Conservation (phyloP, 2,888 invertebrate genomes). For the Dichetophora obliterata region DNA sequence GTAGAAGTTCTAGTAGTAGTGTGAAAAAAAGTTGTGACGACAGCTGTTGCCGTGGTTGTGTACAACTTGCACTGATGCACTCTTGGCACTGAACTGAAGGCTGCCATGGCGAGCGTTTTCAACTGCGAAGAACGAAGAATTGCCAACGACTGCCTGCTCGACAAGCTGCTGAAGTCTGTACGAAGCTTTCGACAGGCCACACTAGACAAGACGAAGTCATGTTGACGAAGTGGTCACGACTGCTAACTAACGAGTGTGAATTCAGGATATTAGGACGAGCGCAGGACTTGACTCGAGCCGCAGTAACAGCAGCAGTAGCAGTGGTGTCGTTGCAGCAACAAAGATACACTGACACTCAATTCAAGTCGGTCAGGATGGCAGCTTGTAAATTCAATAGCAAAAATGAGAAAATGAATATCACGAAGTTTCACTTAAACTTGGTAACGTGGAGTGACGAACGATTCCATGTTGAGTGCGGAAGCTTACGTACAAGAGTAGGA, state of each 20-base stretch:
- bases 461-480: constrained; percentile 54
- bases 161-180: constrained; percentile 44
- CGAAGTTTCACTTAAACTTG: not conserved
- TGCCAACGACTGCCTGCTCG: constrained; percentile 48
- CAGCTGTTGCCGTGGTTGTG: constrained; percentile 44
- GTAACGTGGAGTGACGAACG: constrained; percentile 1
- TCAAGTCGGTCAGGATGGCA: constrained; percentile 14
- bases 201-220: not conserved
- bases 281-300: constrained; percentile 15
- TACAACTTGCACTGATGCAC: constrained; percentile 65
- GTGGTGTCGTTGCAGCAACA: not conserved
- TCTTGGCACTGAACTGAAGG: constrained; percentile 63
- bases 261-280: constrained; percentile 5
- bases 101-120: constrained; percentile 55
- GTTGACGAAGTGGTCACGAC: constrained; percentile 29
- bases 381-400: not conserved
- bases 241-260: not conserved
- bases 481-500: constrained; percentile 66
- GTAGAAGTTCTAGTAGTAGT: constrained; percentile 14
- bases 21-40: constrained; percentile 12
- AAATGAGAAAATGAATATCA: not conserved
- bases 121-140: constrained; percentile 54
- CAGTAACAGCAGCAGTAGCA: constrained; percentile 5
- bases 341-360: constrained; percentile 12
- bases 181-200: constrained; percentile 27